phyloP scores from a whole-genome alignment of 2,797 vertebrate species.

The Chromis chromis region DNA sequence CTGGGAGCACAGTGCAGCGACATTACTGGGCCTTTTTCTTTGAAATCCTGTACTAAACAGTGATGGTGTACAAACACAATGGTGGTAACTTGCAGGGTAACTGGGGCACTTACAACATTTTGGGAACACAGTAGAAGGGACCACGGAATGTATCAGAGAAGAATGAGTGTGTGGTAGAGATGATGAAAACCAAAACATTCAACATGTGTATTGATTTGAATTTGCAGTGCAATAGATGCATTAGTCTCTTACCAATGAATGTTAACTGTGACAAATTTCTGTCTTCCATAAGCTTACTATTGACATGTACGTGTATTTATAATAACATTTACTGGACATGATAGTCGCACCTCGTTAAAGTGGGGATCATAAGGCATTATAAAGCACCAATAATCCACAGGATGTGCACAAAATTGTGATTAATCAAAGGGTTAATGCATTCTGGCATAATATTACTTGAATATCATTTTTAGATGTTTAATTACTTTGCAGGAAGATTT shows the following conservation, averaged over 20 bases:
- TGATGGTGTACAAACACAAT: constrained; percentile 4
- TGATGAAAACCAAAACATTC: constrained; percentile 46
- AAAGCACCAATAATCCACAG: constrained; percentile 10
- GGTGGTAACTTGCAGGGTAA: constrained; percentile 1
- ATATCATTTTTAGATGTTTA: constrained; percentile 23
- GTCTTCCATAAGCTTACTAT: constrained; percentile 37
- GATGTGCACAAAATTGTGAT: background rate
- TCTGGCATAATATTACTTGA: constrained; percentile 18
- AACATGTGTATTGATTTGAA: constrained; percentile 24
- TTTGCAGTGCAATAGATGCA: constrained; percentile 40
- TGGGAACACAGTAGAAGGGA: constrained; percentile 32
- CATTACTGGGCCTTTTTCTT: constrained; percentile 40
- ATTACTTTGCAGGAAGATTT: constrained; percentile 12
- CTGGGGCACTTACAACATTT: constrained; percentile 22
- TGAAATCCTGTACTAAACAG: constrained; percentile 30
- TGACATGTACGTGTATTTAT: constrained; percentile 24
- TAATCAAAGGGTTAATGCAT: background rate
- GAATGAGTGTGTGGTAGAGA: constrained; percentile 3
- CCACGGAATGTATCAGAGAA: constrained; percentile 55
- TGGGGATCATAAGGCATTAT: constrained; percentile 16
- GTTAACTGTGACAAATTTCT: constrained; percentile 36
- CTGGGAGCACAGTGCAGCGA: constrained; percentile 20
- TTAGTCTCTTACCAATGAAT: constrained; percentile 27
- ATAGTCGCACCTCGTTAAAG: constrained; percentile 7
- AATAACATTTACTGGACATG: constrained; percentile 17